Percentiles rank a stretch among this genome's conserved stretches.
These are phyloP conservation scores for Boulengeromyrus knoepffleri DNA, from an alignment of 2,113 vertebrate genomes.

Conservation along the genomic window DNA sequence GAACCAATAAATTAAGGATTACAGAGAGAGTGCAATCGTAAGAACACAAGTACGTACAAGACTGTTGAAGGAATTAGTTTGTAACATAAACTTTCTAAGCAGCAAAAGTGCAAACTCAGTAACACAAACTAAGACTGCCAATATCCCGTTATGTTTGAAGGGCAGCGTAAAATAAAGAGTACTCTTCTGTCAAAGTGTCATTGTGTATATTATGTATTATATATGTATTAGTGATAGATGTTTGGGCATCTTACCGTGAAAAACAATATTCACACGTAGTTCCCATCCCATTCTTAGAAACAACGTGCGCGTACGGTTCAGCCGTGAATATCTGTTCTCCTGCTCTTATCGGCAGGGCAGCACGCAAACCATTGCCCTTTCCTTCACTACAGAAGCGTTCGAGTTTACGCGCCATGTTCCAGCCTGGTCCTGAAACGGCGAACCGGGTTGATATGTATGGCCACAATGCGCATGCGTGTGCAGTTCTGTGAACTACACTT, in stretches of 20 bases:
- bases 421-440: neutral
- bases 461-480: neutral
- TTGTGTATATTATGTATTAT: neutral
- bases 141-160: neutral
- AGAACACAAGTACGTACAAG: neutral
- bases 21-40: neutral
- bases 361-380: conserved; percentile 71
- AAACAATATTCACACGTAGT: conserved; percentile 74
- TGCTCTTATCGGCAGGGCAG: conserved; percentile 30
- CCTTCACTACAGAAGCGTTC: conserved; percentile 67
- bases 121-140: neutral
- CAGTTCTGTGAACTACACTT: neutral
- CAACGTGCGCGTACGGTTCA: conserved; percentile 68
- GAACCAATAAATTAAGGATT: neutral
- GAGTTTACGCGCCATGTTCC: conserved; percentile 52
- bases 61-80: neutral
- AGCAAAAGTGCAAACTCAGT: neutral
- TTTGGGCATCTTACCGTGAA: conserved; percentile 62
- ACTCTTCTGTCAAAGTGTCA: neutral
- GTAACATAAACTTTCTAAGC: neutral
- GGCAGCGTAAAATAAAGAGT: neutral
- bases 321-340: conserved; percentile 63
- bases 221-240: neutral
- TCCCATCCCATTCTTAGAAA: conserved; percentile 53
- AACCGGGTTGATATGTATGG: neutral